Evolutionary conservation across 2,797 vertebrate genomes (phyloP), one percentile per base, ranked within the genome.

Genomic region (Gobio occitaniae): DNA sequence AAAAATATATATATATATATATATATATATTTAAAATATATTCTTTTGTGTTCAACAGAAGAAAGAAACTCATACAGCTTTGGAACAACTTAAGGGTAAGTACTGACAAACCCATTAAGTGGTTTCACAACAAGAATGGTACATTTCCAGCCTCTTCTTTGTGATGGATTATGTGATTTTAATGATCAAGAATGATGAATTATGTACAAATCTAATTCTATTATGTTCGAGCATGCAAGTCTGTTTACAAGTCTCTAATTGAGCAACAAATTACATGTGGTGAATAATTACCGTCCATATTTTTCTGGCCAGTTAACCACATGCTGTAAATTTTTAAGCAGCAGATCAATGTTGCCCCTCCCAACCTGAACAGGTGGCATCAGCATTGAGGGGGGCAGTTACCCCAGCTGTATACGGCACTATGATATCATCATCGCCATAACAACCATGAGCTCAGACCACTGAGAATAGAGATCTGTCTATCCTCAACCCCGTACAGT

Each of bases 381-480:
- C 41, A 84, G 25, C 21, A 48, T 48, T 15, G 75, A 13, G 38
- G 38, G 50, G 63, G 66, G 50, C 0, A 6, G 63, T 78, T 70
- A 78, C 83, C 74, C 68, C 65, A 86, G 74, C 41, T 82, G 21
- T 74, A 38, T 29, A 63, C 68, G 47, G 47, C 36, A 32, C n/a
- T 47, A 65, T 83, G 80, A 71, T 56, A 48, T 86, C 85, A 83
- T 48, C 29, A 0, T 65, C 19, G 1, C 75, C 59, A 65, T 84
- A 70, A 69, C 82, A 68, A 87, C 63, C 86, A 80, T 68, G 63
- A 56, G 56, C 50, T 74, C 72, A 82, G 56, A 74, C 74, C 47
- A 66, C 74, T 72, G 83, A 65, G 50, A 82, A 82, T 76, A 76
- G 65, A 68, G 69, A 36, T 32, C 47, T 21, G 17, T 63, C 70